phyloP scores from a whole-genome alignment of 2,113 vertebrate genomes.

The Herpailurus yagouaroundi region DNA sequence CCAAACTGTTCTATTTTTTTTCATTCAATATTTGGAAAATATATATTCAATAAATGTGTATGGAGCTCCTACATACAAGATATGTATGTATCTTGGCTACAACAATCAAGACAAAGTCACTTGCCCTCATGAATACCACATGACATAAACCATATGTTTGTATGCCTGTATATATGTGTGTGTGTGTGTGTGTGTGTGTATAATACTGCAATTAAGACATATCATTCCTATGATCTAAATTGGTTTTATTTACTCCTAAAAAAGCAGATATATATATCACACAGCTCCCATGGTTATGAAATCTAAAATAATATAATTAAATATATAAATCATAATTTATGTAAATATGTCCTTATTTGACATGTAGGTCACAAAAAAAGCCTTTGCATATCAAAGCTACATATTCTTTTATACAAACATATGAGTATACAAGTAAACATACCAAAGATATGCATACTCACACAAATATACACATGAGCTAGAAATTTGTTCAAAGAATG shows the following conservation, averaged over 20 bases:
- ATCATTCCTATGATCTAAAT: not conserved
- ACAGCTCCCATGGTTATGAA: not conserved
- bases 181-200: not conserved
- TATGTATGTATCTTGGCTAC: not conserved
- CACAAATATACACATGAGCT: not conserved
- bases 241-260: not conserved
- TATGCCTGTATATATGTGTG: not conserved
- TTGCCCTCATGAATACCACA: not conserved
- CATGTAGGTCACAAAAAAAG: not conserved
- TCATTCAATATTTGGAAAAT: not conserved
- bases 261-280: not conserved
- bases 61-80: not conserved
- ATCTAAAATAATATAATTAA: not conserved
- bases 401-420: not conserved
- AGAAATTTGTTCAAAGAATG: not conserved
- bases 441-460: not conserved
- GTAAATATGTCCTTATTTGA: not conserved
- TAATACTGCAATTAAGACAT: not conserved
- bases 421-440: not conserved
- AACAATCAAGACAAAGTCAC: not conserved
- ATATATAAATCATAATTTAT: not conserved
- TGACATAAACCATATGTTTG: not conserved
- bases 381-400: not conserved
- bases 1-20: not conserved
- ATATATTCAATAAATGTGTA: not conserved